Conservation (phyloP, 2,888 invertebrate species). For the Microctonus hyperodae region DNA sequence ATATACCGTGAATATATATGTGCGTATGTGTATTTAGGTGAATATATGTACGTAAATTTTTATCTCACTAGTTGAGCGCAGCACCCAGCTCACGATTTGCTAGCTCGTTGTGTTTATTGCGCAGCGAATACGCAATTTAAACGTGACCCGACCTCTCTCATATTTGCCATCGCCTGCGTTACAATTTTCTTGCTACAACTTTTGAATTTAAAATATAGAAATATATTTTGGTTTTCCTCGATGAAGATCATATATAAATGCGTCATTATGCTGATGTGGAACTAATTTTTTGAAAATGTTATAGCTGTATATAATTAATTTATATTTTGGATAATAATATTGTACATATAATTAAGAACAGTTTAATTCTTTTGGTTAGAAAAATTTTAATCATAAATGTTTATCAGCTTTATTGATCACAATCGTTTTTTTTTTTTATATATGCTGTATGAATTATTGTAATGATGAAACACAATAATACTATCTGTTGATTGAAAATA, state of each 20-base stretch:
- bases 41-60: too few relatives aligned
- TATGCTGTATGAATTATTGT: too few relatives aligned
- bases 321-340: too few relatives aligned
- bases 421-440: not conserved
- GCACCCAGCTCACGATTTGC: slow-evolving; percentile 32
- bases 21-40: not conserved
- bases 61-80: slow-evolving; percentile 37
- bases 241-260: not conserved
- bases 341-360: too few relatives aligned
- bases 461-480: not conserved
- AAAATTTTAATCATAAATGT: not conserved
- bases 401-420: not conserved
- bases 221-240: not conserved
- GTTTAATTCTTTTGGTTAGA: too few relatives aligned
- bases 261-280: not conserved
- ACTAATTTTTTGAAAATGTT: not conserved
- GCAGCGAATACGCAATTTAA: slow-evolving; percentile 48
- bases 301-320: too few relatives aligned
- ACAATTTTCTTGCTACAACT: not conserved
- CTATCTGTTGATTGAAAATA: not conserved
- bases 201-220: not conserved
- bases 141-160: slow-evolving; percentile 17
- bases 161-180: slow-evolving; percentile 7
- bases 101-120: slow-evolving; percentile 10
- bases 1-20: slow-evolving; percentile 32